These are phyloP conservation scores for Montipora sp. DNA, from an alignment of 64 coral and sea anemone species.

Conservation along the genomic window DNA sequence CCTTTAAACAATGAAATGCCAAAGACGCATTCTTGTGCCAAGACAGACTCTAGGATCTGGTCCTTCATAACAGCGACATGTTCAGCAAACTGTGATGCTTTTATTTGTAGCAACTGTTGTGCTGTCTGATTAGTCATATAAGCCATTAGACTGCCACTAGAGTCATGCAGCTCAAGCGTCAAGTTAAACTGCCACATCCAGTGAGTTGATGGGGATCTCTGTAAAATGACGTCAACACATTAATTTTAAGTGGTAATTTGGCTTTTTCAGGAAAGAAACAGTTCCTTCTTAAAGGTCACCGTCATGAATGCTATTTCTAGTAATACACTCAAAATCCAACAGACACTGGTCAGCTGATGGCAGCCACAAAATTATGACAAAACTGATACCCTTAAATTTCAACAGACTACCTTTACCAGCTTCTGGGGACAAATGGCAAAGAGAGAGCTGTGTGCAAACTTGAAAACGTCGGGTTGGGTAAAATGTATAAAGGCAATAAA, in stretches of 20 bases:
- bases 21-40: conserved; percentile 85
- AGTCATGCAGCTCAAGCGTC: conserved; percentile 72
- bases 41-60: conserved; percentile 70
- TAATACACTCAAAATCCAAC: too few relatives aligned
- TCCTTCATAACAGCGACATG: conserved; percentile 42
- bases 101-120: conserved; percentile 81
- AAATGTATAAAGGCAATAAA: too few relatives aligned
- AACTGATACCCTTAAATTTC: too few relatives aligned
- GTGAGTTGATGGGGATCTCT: conserved; percentile 46
- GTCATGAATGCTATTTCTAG: too few relatives aligned
- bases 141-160: conserved; percentile 46
- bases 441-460: too few relatives aligned
- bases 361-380: too few relatives aligned
- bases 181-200: conserved; percentile 90
- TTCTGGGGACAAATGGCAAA: too few relatives aligned
- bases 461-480: too few relatives aligned
- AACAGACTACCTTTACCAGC: too few relatives aligned
- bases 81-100: conserved; percentile 69
- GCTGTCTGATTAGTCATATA: conserved; percentile 64
- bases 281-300: too few relatives aligned
- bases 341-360: too few relatives aligned
- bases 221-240: not conserved
- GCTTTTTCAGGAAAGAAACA: too few relatives aligned
- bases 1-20: conserved; percentile 70
- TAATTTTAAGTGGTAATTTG: not conserved